phyloP scores from a whole-genome alignment of 2,888 invertebrate genomes.

The Chironomus riparius region DNA sequence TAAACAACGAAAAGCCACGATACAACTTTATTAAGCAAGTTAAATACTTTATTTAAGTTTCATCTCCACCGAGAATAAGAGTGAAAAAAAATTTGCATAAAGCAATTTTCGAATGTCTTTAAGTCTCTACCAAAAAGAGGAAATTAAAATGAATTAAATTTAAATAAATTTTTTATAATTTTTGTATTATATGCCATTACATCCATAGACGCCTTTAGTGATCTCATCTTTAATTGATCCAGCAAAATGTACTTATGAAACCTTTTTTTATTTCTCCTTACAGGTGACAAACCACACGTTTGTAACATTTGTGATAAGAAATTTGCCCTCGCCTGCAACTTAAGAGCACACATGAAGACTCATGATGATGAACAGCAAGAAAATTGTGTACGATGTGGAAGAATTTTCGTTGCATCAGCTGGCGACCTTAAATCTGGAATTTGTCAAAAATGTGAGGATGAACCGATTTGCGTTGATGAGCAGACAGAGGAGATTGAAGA shows the following conservation, averaged over 20 bases:
- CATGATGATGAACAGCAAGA: constrained; percentile 52
- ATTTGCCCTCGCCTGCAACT: constrained; percentile 63
- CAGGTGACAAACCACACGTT: constrained; percentile 65
- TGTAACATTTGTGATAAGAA: constrained; percentile 61
- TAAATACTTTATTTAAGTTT: background rate
- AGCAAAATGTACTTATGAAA: too few relatives aligned
- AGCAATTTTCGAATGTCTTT: background rate
- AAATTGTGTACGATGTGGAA: constrained; percentile 51
- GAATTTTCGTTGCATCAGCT: constrained; percentile 44
- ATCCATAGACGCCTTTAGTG: background rate
- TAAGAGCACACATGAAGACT: constrained; percentile 63
- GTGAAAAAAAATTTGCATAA: constrained; percentile 23
- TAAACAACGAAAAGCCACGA: constrained; percentile 10
- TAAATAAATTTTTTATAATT: too few relatives aligned
- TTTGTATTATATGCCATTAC: background rate
- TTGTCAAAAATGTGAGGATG: constrained; percentile 37
- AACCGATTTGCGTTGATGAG: constrained; percentile 26
- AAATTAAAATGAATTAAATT: background rate
- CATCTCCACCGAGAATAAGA: background rate
- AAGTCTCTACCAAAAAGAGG: background rate
- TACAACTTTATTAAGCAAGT: constrained; percentile 26
- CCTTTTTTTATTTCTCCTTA: constrained; percentile 25
- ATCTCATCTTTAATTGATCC: background rate
- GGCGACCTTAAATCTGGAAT: constrained; percentile 38
- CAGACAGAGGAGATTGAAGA: background rate